Conservation (phyloP, 2,113 vertebrate species). For the Papio anubis region DNA sequence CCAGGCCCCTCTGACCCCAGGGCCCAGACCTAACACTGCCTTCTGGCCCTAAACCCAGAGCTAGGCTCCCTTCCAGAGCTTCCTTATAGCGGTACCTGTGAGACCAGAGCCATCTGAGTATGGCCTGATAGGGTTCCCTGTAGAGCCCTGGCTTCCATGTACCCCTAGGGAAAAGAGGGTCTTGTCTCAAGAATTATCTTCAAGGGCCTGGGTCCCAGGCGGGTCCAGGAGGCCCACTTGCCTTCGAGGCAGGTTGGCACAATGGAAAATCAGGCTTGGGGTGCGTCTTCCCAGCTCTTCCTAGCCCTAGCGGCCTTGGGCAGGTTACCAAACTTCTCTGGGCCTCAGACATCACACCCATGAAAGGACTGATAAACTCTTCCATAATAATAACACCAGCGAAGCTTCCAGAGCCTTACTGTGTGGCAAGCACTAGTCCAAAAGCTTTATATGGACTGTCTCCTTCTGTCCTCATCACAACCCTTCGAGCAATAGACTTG, state of each 20-base stretch:
- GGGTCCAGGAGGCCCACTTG: neutral
- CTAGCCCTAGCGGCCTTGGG: neutral
- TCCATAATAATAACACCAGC: fast-evolving
- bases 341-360: neutral
- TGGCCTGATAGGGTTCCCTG: neutral
- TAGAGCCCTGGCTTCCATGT: neutral
- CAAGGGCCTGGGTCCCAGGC: neutral
- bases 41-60: neutral
- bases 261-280: neutral
- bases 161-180: neutral
- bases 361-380: neutral
- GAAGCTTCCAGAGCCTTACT: neutral
- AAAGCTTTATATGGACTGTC: neutral
- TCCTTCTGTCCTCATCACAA: neutral
- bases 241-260: neutral
- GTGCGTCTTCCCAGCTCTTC: neutral
- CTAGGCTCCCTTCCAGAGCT: neutral
- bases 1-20: neutral
- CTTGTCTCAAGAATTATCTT: neutral
- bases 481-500: neutral
- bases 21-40: neutral
- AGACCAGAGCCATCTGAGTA: neutral
- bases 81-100: neutral
- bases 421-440: fast-evolving
- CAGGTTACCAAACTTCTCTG: neutral